Base-by-base conservation (phyloP, 1,140 invertebrate species). In the Solenopsis fugax region DNA sequence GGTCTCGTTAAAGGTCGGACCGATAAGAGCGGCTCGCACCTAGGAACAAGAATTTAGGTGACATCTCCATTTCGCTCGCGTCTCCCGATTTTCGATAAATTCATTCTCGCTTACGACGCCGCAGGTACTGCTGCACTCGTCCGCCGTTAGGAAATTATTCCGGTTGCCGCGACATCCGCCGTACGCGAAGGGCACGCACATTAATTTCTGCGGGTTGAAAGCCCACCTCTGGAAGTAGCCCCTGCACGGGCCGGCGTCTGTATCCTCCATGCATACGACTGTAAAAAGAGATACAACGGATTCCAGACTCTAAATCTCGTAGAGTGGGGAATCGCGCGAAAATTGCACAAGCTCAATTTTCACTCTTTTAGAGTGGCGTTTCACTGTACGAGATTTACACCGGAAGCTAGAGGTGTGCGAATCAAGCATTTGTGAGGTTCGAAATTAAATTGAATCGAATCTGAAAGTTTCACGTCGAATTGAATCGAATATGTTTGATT, bases 91-190 rank as follows among this genome's bases (percentile, higher is more conserved):
- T 37, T 34, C 3, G 10, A 67, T 0, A 2, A 50, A 21, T 18
- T 4, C 29, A 73, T 34, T 76, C 12, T 1, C 75, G 69, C 96
- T 95, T 29, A 97, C 95, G 29, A 96, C 94, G 7, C 94, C 93
- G 89, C 98, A 99, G n/a, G 97, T 96, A 85, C 96, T 96, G 62
- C 96, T 96, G 93, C 98, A 99, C 91, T 98, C 98, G 48, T 97
- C 96, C 56, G 96, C 96, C 2, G 96, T 97, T 75, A 97, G 95
- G 95, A 98, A 99, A 95, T 98, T 98, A 94, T 99, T 99, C 90
- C 96, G 96, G 94, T 98, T 98, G n/a, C 98, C 98, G 58, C 97
- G 96, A 92, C 99, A 99, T 62, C 98, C 98, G 24, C 98, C 97
- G 95, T 98, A 99, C 29, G 95, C 96, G 93, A 99, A 99, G 29